Base-by-base conservation (phyloP, 2,797 vertebrate species). In the Acanthiza pusilla region DNA sequence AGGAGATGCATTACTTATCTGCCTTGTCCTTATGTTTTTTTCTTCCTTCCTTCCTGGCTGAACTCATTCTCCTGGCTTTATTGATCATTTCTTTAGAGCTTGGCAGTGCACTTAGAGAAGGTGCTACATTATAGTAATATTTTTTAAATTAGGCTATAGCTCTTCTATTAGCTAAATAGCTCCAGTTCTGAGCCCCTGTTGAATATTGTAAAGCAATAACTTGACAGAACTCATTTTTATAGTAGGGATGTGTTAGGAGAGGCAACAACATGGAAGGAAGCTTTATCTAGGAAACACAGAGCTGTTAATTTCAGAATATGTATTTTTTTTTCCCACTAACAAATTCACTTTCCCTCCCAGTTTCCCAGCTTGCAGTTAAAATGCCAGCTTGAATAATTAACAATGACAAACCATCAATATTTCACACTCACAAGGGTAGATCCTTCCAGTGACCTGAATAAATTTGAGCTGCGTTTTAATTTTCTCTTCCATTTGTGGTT, bases 311-410 rank as follows among this genome's bases (percentile, higher is more conserved):
- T 84, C 85, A 91, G 72, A 40, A 73, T 84, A 67, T 66, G 68
- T 4, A 2, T 50, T 63, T 76, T 65, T 65, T 60, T 4, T 6
- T 1, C 32, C 25, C 45, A 48, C 80, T 80, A 75, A 86, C 66
- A 88, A 89, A 95, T 88, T 88, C 25, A 27, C 63, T 67, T 83
- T 84, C 65, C 67, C 48, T 89, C 76, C 65, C 58, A 76, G 83
- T 91, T 93, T 88, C 82, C 73, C 67, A 88, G 84, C 81, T 91
- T 91, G 79, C 86, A 93, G 85, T 88, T 71, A 87, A 92, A 95
- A 96, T 96, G 94, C 88, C 96, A 96, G 81, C 91, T 94, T 96
- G 96, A 96, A 96, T 97, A 97, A 97, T 97, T 97, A 96, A 96
- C 95, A 96, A 53, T 94, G 96, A 97, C 94, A 97, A 96, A 94